Conservation (phyloP, 2,797 vertebrate species). For the Buceros bicornis region DNA sequence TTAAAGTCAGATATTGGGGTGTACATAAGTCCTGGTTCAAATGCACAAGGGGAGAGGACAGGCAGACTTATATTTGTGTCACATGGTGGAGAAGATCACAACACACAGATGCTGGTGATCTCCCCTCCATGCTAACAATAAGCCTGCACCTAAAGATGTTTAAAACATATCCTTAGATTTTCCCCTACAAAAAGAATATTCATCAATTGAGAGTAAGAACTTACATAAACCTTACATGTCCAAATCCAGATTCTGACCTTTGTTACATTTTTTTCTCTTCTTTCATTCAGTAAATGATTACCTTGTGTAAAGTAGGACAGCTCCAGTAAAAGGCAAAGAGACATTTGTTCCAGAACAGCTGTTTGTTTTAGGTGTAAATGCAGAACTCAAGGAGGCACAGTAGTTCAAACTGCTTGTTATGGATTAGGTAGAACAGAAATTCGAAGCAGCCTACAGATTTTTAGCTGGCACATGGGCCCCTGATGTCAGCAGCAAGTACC, state of each 20-base stretch:
- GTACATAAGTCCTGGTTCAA: neutral
- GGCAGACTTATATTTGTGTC: neutral
- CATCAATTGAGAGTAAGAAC: neutral
- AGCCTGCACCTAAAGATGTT: neutral
- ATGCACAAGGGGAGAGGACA: neutral
- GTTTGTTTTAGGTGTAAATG: neutral
- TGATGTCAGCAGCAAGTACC: neutral
- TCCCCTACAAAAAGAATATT: neutral
- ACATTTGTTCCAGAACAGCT: neutral
- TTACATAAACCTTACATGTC: neutral
- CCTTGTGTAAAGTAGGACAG: neutral
- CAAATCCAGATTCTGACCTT: neutral
- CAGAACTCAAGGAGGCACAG: neutral
- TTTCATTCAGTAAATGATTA: neutral
- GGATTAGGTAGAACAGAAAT: neutral
- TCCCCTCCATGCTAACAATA: fast-evolving
- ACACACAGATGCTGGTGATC: neutral
- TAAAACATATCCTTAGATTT: neutral
- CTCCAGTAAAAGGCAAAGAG: neutral
- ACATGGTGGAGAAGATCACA: neutral
- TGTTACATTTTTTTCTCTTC: neutral
- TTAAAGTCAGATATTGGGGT: neutral
- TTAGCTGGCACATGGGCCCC: neutral
- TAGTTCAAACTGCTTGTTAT: neutral
- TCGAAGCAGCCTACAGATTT: neutral